Conservation (phyloP, 2,888 invertebrate species). For the Tholera decimalis region DNA sequence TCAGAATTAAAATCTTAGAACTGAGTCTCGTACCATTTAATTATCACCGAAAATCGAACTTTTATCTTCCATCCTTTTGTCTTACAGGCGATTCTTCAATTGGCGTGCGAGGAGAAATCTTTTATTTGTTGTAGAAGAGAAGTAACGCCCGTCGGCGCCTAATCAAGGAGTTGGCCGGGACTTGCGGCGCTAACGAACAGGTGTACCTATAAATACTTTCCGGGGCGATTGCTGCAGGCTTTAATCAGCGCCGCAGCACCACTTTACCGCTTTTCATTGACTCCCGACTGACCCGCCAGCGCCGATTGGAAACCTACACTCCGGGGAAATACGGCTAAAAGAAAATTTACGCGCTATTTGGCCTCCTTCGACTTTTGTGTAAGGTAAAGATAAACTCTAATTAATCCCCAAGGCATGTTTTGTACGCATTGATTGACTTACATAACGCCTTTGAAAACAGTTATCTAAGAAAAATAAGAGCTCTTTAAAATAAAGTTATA, state of each 20-base stretch:
- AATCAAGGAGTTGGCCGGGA: conserved; percentile 91
- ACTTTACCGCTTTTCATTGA: conserved; percentile 91
- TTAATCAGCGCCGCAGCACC: conserved; percentile 90
- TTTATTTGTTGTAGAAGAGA: conserved; percentile 88
- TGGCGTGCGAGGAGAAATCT: conserved; percentile 83
- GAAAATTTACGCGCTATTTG: conserved; percentile 83
- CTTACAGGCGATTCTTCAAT: conserved; percentile 79
- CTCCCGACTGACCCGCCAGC: conserved; percentile 87
- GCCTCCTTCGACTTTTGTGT: conserved; percentile 70
- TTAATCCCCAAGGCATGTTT: conserved; percentile 62
- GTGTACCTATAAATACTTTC: conserved; percentile 91
- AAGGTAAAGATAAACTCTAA: conserved; percentile 65
- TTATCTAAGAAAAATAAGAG: background rate
- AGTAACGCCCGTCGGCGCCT: conserved; percentile 89
- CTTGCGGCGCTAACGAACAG: conserved; percentile 90
- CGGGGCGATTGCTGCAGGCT: conserved; percentile 90
- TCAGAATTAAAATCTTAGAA: conserved; percentile 12
- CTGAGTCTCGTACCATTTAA: conserved; percentile 32
- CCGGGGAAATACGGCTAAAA: conserved; percentile 81
- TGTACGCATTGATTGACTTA: background rate
- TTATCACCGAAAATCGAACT: conserved; percentile 39
- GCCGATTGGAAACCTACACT: conserved; percentile 89
- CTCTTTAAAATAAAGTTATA: background rate
- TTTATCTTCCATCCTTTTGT: conserved; percentile 67
- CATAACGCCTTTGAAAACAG: background rate